Percentiles rank a stretch among this genome's conserved stretches.
Conservation (phyloP, 1,140 invertebrate genomes). For the Lucilia cuprina region DNA sequence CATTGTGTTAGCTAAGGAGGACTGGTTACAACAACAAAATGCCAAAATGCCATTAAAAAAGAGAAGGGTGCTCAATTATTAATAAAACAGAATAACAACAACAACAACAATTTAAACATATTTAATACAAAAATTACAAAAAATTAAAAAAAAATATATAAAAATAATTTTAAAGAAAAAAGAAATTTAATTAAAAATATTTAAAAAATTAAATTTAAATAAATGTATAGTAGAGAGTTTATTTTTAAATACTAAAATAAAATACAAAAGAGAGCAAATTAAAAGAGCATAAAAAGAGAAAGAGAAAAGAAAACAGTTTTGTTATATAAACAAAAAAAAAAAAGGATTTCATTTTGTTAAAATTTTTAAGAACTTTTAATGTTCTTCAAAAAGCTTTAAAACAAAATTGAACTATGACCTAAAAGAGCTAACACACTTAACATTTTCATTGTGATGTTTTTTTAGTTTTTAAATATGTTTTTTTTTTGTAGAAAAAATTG, state of each 20-base stretch:
- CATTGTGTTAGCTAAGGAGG: neutral
- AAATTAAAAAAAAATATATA: neutral
- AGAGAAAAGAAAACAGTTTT: neutral
- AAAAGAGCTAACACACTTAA: too few relatives aligned
- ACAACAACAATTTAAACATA: neutral
- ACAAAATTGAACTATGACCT: too few relatives aligned
- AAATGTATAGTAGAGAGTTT: neutral
- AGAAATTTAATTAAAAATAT: neutral
- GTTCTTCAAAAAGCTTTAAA: too few relatives aligned
- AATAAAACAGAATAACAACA: neutral
- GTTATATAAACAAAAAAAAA: too few relatives aligned
- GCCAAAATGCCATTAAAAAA: constrained; percentile 3
- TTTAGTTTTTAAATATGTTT: too few relatives aligned
- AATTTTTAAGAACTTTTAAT: too few relatives aligned
- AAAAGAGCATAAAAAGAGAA: neutral
- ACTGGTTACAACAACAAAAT: neutral
- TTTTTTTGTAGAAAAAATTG: too few relatives aligned
- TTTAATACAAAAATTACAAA: neutral
- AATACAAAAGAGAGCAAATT: neutral
- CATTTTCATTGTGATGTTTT: too few relatives aligned
- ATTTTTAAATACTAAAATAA: neutral
- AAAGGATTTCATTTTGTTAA: too few relatives aligned
- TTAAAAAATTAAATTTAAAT: neutral
- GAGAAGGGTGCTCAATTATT: constrained; percentile 10
- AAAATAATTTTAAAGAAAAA: too few relatives aligned